phyloP scores from a whole-genome alignment of 2,113 vertebrate genomes.

The Aviceda subcristata region DNA sequence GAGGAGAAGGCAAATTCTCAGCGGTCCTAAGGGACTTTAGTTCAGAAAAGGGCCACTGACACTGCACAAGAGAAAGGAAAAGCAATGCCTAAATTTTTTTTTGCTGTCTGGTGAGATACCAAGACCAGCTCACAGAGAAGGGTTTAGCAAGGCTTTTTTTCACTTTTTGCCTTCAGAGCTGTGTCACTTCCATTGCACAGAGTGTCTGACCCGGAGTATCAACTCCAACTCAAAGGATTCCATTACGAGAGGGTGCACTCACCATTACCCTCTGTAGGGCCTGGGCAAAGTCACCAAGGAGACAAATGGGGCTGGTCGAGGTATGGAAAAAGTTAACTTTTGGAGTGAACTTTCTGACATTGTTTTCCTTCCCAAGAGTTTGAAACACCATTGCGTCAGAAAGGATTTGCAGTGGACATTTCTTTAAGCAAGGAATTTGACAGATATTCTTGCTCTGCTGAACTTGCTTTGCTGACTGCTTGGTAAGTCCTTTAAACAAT shows the following conservation, averaged over 20 bases:
- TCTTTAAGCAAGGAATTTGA: conserved; percentile 15
- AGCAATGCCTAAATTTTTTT: background rate
- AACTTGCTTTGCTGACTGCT: conserved; percentile 17
- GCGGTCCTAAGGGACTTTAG: background rate
- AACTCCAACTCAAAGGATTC: background rate
- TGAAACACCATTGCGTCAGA: background rate
- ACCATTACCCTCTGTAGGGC: background rate
- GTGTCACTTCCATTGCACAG: background rate
- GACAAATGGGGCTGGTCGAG: background rate
- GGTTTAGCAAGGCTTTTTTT: background rate
- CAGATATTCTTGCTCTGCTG: conserved; percentile 45
- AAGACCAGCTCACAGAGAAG: background rate
- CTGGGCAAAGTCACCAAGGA: background rate
- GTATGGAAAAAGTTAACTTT: background rate
- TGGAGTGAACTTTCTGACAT: background rate
- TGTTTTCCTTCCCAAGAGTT: background rate
- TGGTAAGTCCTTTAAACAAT: conserved; percentile 12
- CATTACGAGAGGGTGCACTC: background rate
- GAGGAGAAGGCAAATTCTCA: background rate
- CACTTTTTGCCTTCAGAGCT: background rate
- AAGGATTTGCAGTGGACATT: background rate
- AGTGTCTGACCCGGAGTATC: background rate
- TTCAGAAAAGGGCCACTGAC: background rate
- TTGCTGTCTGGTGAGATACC: background rate
- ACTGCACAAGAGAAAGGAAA: background rate